phyloP scores from a whole-genome alignment of 2,797 vertebrate species.

The Aeoliscus strigatus region DNA sequence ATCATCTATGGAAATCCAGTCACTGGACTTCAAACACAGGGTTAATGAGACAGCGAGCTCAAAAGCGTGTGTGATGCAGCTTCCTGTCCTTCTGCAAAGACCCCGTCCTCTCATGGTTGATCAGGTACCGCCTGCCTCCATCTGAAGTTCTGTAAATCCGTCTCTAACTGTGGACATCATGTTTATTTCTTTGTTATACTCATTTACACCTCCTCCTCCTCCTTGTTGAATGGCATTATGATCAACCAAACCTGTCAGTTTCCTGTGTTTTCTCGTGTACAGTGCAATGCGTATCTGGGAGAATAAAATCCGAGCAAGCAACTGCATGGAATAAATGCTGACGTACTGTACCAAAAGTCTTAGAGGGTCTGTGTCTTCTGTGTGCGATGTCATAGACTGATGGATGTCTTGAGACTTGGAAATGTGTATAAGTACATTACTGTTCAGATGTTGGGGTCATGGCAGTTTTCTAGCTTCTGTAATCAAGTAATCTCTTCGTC shows the following conservation, averaged over 20 bases:
- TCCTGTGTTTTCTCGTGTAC: slow-evolving; percentile 84
- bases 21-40: slow-evolving; percentile 32
- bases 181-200: slow-evolving; percentile 63
- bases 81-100: slow-evolving; percentile 30
- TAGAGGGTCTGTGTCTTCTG: slow-evolving; percentile 21
- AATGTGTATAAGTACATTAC: too few species aligned
- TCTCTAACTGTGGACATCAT: slow-evolving; percentile 64
- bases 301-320: slow-evolving; percentile 87
- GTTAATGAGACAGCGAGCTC: slow-evolving; percentile 25
- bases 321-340: slow-evolving; percentile 97
- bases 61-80: slow-evolving; percentile 9
- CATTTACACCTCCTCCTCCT: slow-evolving; percentile 49
- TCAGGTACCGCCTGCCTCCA: slow-evolving; percentile 47
- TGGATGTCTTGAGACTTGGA: too few species aligned
- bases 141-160: slow-evolving; percentile 53
- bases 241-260: slow-evolving; percentile 78
- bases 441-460: too few species aligned
- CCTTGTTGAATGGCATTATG: slow-evolving; percentile 75
- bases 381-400: too few species aligned
- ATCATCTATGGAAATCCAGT: slow-evolving; percentile 29
- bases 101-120: slow-evolving; percentile 41
- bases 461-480: too few species aligned
- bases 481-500: too few species aligned
- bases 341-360: slow-evolving; percentile 78
- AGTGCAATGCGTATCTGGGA: slow-evolving; percentile 80